A percentile compares a stretch with the other conserved stretches of the same genome.
Conservation (phyloP, 2,113 vertebrate species). For the Pseudopodoces humilis region DNA sequence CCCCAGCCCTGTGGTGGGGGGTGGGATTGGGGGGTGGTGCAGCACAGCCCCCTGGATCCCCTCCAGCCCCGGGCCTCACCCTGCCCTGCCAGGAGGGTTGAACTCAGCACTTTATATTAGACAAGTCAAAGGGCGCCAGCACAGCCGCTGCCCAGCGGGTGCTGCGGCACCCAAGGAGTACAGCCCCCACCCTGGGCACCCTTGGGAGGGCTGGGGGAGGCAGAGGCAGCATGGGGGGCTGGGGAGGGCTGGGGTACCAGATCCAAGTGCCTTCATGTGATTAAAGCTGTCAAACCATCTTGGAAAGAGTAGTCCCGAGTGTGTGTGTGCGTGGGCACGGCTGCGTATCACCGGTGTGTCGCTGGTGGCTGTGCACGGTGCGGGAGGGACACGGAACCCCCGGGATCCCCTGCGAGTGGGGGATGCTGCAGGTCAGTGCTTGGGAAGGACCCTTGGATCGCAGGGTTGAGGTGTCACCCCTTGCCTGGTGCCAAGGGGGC, state of each 20-base stretch:
- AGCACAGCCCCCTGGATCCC: not conserved
- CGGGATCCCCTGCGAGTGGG: fast-evolving
- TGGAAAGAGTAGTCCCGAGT: not conserved
- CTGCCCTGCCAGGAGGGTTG: not conserved
- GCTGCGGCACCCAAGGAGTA: not conserved
- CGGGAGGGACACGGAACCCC: fast-evolving
- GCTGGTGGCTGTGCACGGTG: fast-evolving
- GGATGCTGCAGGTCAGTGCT: not conserved
- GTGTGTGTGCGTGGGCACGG: fast-evolving
- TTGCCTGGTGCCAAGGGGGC: not conserved
- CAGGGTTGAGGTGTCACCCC: no score
- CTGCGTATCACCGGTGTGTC: fast-evolving
- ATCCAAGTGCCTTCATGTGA: conserved; percentile 76
- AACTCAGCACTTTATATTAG: conserved; percentile 49
- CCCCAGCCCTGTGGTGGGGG: not conserved
- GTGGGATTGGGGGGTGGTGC: not conserved
- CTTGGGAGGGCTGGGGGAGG: not conserved
- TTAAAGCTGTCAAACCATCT: conserved; percentile 59
- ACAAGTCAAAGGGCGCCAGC: conserved; percentile 17
- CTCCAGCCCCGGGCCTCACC: not conserved
- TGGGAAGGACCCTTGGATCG: not conserved
- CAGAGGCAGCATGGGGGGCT: not conserved
- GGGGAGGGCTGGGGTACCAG: conserved; percentile 13
- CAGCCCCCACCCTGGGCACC: not conserved
- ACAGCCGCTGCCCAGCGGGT: not conserved